These are phyloP conservation scores for Prunella himalayana DNA, from an alignment of 2,113 vertebrate genomes.

Conservation along the genomic window DNA sequence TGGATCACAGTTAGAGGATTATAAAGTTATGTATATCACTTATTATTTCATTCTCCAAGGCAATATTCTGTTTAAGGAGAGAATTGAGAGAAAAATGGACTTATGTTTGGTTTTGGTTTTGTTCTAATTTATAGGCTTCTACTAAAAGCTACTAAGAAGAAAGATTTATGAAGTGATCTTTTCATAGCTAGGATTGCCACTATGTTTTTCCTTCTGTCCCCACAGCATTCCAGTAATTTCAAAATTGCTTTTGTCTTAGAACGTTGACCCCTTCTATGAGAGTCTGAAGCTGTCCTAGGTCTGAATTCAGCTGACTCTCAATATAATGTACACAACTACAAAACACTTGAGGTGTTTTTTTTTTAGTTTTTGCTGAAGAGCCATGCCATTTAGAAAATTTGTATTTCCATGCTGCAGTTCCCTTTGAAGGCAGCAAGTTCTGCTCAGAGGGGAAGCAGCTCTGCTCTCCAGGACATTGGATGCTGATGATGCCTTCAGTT, in stretches of 20 bases:
- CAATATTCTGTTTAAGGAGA: not conserved
- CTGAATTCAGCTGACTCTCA: not conserved
- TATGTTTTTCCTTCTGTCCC: not conserved
- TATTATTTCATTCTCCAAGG: not conserved
- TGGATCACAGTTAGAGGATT: not conserved
- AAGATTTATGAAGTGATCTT: not conserved
- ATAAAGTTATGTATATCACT: not conserved
- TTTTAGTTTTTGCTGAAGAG: not conserved
- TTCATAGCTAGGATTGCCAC: not conserved
- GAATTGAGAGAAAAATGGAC: not conserved
- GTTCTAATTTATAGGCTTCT: not conserved
- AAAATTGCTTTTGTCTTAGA: not conserved
- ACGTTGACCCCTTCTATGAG: not conserved
- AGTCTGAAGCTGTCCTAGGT: not conserved
- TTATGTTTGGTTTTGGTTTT: not conserved
- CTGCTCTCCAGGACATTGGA: not conserved
- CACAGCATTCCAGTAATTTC: not conserved
- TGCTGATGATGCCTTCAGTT: not conserved
- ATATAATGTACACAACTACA: not conserved
- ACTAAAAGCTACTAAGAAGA: not conserved
- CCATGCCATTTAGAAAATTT: not conserved
- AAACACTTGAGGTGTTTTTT: not conserved
- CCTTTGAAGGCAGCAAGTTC: not conserved
- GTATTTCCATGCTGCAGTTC: not conserved
- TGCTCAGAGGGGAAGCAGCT: not conserved